Base-by-base conservation (phyloP, 2,113 vertebrate species). In the Glaucidium brasilianum region DNA sequence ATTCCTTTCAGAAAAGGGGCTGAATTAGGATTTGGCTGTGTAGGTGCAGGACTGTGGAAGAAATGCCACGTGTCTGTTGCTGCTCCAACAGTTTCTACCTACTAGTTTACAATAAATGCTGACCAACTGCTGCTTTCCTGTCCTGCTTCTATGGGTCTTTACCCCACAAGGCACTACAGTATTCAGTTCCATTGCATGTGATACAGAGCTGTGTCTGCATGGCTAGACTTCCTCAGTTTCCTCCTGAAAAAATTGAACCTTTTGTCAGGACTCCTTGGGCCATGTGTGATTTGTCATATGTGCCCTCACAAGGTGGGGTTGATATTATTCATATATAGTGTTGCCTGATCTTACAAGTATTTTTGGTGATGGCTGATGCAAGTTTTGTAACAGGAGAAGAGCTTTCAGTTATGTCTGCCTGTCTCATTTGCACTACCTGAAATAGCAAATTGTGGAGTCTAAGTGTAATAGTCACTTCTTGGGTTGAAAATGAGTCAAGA, bases 41-140 rank as follows among this genome's bases (percentile, higher is more conserved):
- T 17, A 71, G 37, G 47, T 59, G 12, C 19, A 64, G 69, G 32
- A 32, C 25, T 41, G 16, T 47, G 26, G 35, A 15, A 30, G 15
- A 35, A 22, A 2, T 0, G 9, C 3, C 6, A 7, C 6, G 7
- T 12, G 3, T 73, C 83, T 79, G 30, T 34, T n/a, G 25, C 14
- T 92, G 12, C 49, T 78, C 15, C 47, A 64, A 71, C 7, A 14
- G 22, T 79, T 79, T 69, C n/a, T 17, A 29, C 16, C 11, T 85
- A 35, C 22, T 78, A 35, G 20, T 71, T 82, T 49, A 58, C 37
- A 49, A 15, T 19, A 84, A 87, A 75, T 60, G 15, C 18, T 53
- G 71, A 43, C 15, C 6, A 43, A 35, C 62, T 66, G 15, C 11
- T 52, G 53, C 60, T 74, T 91, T 92, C 12, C 29, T 53, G 5